Percentiles rank a stretch among this genome's conserved stretches.
These are phyloP conservation scores for Pituophis catenifer DNA, from an alignment of 2,113 vertebrate genomes.

Conservation along the genomic window DNA sequence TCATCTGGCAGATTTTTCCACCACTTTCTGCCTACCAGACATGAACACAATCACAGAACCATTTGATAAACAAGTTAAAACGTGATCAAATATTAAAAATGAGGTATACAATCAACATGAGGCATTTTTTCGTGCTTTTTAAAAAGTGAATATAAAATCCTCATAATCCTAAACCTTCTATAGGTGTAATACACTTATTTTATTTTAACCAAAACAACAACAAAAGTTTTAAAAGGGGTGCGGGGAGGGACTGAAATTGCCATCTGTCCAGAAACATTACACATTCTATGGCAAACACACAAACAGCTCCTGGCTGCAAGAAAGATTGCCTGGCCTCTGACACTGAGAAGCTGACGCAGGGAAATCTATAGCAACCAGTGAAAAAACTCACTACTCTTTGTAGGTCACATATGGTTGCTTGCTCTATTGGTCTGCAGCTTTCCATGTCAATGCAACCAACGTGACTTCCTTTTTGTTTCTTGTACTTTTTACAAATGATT, in stretches of 20 bases:
- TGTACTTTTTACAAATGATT: neutral
- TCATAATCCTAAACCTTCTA: neutral
- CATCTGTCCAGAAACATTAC: neutral
- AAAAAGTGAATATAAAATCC: neutral
- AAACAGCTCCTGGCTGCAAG: neutral
- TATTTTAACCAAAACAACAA: neutral
- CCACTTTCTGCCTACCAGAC: neutral
- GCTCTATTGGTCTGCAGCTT: neutral
- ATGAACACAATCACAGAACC: too few relatives aligned
- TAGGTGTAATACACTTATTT: neutral
- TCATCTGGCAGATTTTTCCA: neutral
- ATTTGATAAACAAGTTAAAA: neutral
- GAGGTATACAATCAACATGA: neutral
- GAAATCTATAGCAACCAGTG: neutral
- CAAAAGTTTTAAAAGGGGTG: neutral
- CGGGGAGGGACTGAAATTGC: neutral
- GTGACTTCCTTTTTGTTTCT: neutral
- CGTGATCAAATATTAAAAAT: neutral
- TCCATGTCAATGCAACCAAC: neutral
- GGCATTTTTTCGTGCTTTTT: neutral
- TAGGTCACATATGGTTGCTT: neutral
- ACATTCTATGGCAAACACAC: neutral
- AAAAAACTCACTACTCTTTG: neutral
- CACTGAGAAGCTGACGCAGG: neutral
- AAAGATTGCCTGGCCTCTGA: neutral